These are phyloP conservation scores for Solenodon paradoxus DNA, from an alignment of 2,113 vertebrate genomes.

Conservation along the genomic window DNA sequence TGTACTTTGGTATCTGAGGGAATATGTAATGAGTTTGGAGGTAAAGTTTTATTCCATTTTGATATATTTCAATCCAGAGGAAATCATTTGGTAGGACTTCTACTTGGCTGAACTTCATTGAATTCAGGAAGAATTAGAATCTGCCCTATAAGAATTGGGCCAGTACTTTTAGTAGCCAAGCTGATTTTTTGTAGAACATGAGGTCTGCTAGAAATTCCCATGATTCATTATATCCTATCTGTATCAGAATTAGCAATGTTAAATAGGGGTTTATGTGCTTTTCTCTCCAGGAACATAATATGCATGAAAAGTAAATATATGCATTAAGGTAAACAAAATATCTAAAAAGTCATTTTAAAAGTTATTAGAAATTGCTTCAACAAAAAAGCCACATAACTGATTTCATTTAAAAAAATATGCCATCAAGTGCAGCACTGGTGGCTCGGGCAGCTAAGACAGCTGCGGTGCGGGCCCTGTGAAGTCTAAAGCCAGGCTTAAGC, in stretches of 20 bases:
- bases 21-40: not conserved
- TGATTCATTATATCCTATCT: conserved; percentile 4
- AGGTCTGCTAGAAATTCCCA: not conserved
- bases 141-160: not conserved
- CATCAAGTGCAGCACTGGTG: too few relatives aligned
- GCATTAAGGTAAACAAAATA: conserved; percentile 1
- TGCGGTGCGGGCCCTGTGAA: too few relatives aligned
- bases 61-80: not conserved
- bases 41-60: not conserved
- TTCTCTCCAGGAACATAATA: not conserved
- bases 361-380: not conserved
- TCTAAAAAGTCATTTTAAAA: conserved; percentile 33
- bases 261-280: conserved; percentile 27
- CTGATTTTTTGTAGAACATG: not conserved
- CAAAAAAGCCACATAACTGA: not conserved
- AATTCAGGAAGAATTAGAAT: not conserved
- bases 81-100: not conserved
- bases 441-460: too few relatives aligned
- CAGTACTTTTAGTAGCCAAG: not conserved
- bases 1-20: not conserved
- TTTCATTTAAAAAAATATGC: too few relatives aligned
- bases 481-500: too few relatives aligned
- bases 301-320: too few relatives aligned
- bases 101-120: conserved; percentile 15
- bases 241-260: not conserved